Evolutionary conservation across 2,888 invertebrate genomes (phyloP).

Genomic region (Agapostemon virescens): DNA sequence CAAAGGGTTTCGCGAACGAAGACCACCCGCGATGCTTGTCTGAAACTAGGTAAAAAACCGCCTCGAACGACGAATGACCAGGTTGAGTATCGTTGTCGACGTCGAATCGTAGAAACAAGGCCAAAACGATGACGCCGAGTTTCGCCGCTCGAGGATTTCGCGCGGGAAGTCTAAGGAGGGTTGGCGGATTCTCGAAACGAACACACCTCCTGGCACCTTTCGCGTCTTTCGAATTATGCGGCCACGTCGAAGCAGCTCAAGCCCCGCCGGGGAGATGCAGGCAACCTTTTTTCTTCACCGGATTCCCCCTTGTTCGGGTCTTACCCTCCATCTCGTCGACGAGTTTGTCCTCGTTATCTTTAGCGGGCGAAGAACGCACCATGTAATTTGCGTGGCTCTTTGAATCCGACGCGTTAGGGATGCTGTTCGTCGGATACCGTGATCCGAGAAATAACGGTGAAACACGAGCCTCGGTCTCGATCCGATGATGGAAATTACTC

Average conservation of each 20-base stretch:
- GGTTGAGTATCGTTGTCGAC: background rate
- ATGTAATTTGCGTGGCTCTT: slow-evolving; percentile 15
- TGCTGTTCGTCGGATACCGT: background rate
- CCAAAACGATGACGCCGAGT: slow-evolving; percentile 55
- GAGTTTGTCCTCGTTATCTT: slow-evolving; percentile 30
- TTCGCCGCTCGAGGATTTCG: slow-evolving; percentile 66
- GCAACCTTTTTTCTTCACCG: slow-evolving; percentile 4
- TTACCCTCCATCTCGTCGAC: slow-evolving; percentile 20
- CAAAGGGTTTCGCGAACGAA: slow-evolving; percentile 10
- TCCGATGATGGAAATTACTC: slow-evolving; percentile 11
- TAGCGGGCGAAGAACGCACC: background rate
- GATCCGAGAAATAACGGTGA: slow-evolving; percentile 6
- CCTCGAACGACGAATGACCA: slow-evolving; percentile 15
- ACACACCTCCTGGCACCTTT: slow-evolving; percentile 37
- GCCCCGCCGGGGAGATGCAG: slow-evolving; percentile 13
- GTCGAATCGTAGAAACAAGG: slow-evolving; percentile 41
- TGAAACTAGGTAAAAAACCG: slow-evolving; percentile 10
- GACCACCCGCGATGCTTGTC: background rate
- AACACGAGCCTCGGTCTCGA: background rate
- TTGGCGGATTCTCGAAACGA: slow-evolving; percentile 55
- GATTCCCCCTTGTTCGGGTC: slow-evolving; percentile 9
- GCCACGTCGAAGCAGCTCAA: slow-evolving; percentile 4
- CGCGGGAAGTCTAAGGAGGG: slow-evolving; percentile 61
- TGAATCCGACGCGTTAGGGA: slow-evolving; percentile 14
- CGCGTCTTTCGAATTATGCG: slow-evolving; percentile 51